Base-by-base conservation (phyloP, 1,140 invertebrate species). In the Camponotus vicinus region DNA sequence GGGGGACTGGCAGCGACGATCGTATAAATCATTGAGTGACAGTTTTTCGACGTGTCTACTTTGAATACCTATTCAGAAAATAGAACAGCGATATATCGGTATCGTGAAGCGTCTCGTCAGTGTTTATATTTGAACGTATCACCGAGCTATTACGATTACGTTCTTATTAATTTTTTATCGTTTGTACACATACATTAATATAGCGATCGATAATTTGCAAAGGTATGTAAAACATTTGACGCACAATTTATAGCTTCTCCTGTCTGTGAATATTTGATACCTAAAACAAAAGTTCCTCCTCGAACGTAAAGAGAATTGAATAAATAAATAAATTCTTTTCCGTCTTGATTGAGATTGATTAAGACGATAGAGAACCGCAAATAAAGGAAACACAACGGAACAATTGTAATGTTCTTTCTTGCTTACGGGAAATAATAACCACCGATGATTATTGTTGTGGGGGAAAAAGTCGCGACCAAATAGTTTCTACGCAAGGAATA, bases 11-110 rank as follows among this genome's bases (percentile, higher is more conserved):
- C 34, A 85, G 77, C 61, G 90, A 92, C 91, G 89, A 86, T 90
- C 86, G 89, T 93, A 95, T 95, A 95, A 95, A 94, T 94, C 94
- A 94, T 88, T 80, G 87, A 89, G 90, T 92, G 93, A 94, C 94
- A 94, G 92, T 69, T 82, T 79, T 70, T 89, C 90, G 88, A 92
- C 93, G 91, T 71, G 79, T 92, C 93, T 91, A 93, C 93, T 94
- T 94, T 92, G 90, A 93, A 93, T 90, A n/a, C 66, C 90, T 90
- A 89, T 90, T 88, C 86, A 92, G 88, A 93, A 94, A 94, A 93
- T 93, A 92, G 92, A 93, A 91, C 93, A 83, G 79, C 32, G 73
- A 59, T 89, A 83, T 91, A 89, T 86, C 71, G 61, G 42, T 61
- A 59, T 34, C 34, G 15, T 9, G 34, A 42, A 59, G 32, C 70